Evolutionary conservation across 1,140 invertebrate species (phyloP).

Genomic region (Megalopta genalis): DNA sequence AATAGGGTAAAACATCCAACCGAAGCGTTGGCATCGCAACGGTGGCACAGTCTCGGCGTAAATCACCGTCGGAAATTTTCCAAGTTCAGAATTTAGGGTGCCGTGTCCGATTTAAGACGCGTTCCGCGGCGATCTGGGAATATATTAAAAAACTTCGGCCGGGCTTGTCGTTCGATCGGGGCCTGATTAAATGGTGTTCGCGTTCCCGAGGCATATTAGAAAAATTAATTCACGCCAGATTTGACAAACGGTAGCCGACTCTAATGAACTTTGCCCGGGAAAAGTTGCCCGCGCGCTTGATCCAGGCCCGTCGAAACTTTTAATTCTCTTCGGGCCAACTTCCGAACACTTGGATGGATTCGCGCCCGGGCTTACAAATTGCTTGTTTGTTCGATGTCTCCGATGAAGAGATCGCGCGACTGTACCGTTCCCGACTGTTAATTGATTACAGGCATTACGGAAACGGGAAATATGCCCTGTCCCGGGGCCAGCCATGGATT

Average conservation of each 20-base stretch:
- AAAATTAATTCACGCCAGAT: slow-evolving; percentile 5
- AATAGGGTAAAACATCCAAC: no score
- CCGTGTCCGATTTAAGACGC: background rate
- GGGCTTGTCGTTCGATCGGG: background rate
- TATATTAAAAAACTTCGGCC: background rate
- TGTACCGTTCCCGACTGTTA: background rate
- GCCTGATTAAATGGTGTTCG: background rate
- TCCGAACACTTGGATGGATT: slow-evolving; percentile 27
- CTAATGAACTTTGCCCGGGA: slow-evolving; percentile 18
- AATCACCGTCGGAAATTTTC: no score
- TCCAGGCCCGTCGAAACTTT: slow-evolving; percentile 10
- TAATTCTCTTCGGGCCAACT: slow-evolving; percentile 26
- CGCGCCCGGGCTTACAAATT: slow-evolving; percentile 10
- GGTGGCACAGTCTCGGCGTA: no score
- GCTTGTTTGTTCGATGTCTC: slow-evolving; percentile 3
- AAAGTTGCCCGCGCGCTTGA: slow-evolving; percentile 8
- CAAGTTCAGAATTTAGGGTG: background rate
- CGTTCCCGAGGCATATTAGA: background rate
- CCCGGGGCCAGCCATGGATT: background rate
- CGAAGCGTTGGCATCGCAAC: no score
- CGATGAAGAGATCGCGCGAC: background rate
- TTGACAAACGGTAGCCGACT: background rate
- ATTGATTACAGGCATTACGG: background rate
- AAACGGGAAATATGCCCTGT: no score
- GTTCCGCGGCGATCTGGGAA: background rate